A percentile compares a stretch with the other conserved stretches of the same genome.
phyloP scores from a whole-genome alignment of 2,888 invertebrate genomes.

The Phalangium opilio region DNA sequence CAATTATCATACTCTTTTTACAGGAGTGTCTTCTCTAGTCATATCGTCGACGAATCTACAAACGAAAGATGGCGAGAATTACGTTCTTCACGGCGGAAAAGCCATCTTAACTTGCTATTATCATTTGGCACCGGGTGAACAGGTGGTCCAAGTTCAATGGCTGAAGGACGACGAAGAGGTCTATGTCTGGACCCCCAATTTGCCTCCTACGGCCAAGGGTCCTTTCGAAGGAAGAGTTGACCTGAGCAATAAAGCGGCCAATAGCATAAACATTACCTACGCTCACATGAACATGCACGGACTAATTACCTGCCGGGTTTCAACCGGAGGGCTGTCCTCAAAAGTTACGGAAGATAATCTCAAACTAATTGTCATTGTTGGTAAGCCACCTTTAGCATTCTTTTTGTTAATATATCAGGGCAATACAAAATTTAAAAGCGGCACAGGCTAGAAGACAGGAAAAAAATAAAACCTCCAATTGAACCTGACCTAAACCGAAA shows the following conservation, averaged over 20 bases:
- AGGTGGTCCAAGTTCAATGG: slow-evolving; percentile 18
- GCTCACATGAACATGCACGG: slow-evolving; percentile 20
- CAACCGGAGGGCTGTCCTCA: slow-evolving; percentile 16
- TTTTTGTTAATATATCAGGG: too few species aligned
- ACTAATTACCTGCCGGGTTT: slow-evolving; percentile 20
- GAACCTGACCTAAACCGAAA: too few species aligned
- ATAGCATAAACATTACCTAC: slow-evolving; percentile 9
- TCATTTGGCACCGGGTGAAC: slow-evolving; percentile 7
- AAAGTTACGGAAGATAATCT: slow-evolving; percentile 12
- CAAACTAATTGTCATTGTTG: slow-evolving; percentile 20
- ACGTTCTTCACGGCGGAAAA: slow-evolving; percentile 19
- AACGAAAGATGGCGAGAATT: slow-evolving; percentile 9
- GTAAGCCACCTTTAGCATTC: too few species aligned
- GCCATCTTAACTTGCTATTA: slow-evolving; percentile 19
- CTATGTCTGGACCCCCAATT: slow-evolving; percentile 15
- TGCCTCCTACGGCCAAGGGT: slow-evolving; percentile 13
- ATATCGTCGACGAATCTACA: too few species aligned
- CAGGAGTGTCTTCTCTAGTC: too few species aligned
- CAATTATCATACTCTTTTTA: too few species aligned
- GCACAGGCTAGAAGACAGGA: too few species aligned
- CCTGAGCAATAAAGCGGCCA: slow-evolving; percentile 7
- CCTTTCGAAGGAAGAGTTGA: slow-evolving; percentile 16
- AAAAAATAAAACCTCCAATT: too few species aligned
- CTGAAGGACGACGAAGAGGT: slow-evolving; percentile 19
- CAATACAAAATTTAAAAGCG: too few species aligned